Evolutionary conservation across 1,140 invertebrate species (phyloP).

Genomic region (Drosophila baimaii): DNA sequence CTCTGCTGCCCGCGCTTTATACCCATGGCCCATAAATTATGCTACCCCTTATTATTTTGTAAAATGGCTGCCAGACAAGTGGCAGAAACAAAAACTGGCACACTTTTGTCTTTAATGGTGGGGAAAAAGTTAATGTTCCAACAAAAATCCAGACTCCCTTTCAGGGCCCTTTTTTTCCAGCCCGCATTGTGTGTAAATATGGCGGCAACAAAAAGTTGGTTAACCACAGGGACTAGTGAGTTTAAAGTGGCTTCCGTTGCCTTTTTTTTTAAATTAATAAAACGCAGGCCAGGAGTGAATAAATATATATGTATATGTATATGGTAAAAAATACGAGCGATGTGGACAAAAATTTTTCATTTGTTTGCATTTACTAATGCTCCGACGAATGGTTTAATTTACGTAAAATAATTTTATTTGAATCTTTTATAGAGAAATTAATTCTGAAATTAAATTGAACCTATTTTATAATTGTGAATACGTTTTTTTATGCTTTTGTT

Average conservation of each 20-base stretch:
- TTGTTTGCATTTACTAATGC: no score
- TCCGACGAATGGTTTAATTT: no score
- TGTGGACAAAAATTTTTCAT: no score
- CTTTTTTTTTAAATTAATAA: conserved; percentile 10
- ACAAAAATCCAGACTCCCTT: conserved; percentile 10
- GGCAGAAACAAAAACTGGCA: conserved; percentile 24
- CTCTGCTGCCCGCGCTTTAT: conserved; percentile 15
- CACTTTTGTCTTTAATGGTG: conserved; percentile 38
- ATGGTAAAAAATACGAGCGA: neutral
- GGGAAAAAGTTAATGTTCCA: conserved; percentile 46
- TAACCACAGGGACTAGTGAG: conserved; percentile 20
- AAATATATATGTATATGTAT: no score
- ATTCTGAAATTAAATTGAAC: no score
- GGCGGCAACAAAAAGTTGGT: conserved; percentile 30
- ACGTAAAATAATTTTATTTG: no score
- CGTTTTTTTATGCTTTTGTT: no score
- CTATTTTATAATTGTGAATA: no score
- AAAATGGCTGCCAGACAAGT: conserved; percentile 50
- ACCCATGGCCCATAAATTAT: conserved; percentile 66
- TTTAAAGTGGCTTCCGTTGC: neutral
- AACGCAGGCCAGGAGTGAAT: neutral
- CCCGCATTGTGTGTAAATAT: conserved; percentile 13
- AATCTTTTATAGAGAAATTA: no score
- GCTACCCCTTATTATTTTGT: conserved; percentile 75
- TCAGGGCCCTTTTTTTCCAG: conserved; percentile 16